phyloP scores from a whole-genome alignment of 1,140 invertebrate genomes.

The Panagrolaimus sp. region DNA sequence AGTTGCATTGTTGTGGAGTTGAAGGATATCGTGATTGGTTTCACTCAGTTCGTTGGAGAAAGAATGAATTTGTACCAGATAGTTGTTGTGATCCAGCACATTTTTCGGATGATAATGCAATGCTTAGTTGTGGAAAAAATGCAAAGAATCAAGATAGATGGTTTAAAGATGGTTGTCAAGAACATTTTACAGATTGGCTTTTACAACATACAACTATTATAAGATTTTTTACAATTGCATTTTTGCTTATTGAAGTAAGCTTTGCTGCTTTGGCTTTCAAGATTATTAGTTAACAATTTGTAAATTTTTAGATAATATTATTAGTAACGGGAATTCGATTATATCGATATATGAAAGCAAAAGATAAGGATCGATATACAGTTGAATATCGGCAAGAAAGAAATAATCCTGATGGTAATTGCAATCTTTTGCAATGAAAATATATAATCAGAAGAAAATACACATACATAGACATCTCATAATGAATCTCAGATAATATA shows the following conservation, averaged over 20 bases:
- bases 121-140: slow-evolving; percentile 48
- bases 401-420: too few species aligned
- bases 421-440: too few species aligned
- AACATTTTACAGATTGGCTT: slow-evolving; percentile 50
- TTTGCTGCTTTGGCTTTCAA: neutral
- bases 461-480: too few species aligned
- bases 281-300: neutral
- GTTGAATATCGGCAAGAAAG: too few species aligned
- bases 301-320: neutral
- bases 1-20: slow-evolving; percentile 53
- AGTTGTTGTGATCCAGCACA: slow-evolving; percentile 43
- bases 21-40: slow-evolving; percentile 47
- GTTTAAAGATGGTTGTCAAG: slow-evolving; percentile 41
- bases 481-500: too few species aligned
- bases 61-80: slow-evolving; percentile 50
- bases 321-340: neutral
- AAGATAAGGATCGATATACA: neutral
- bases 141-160: slow-evolving; percentile 8
- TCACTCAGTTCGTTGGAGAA: slow-evolving; percentile 35
- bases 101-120: slow-evolving; percentile 35
- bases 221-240: slow-evolving; percentile 33
- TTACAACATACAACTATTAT: slow-evolving; percentile 46
- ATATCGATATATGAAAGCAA: slow-evolving; percentile 11
- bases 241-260: slow-evolving; percentile 47
- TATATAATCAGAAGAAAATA: too few species aligned